phyloP scores from a whole-genome alignment of 2,113 vertebrate species.

The Dipodomys spectabilis region DNA sequence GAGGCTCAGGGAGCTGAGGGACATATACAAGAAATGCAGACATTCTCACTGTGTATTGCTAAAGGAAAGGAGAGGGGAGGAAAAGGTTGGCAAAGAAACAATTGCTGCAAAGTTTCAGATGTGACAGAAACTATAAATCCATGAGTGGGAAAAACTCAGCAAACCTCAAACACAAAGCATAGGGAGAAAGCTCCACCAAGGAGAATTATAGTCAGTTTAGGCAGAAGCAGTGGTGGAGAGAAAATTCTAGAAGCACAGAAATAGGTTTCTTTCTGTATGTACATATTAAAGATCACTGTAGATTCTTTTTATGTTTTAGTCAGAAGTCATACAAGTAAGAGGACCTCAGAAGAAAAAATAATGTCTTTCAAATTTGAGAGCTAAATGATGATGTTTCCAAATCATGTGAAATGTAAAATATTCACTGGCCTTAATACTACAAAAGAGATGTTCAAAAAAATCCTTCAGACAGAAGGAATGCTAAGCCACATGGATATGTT shows the following conservation, averaged over 20 bases:
- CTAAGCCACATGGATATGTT: neutral
- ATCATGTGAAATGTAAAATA: neutral
- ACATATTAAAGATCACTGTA: neutral
- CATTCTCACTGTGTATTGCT: neutral
- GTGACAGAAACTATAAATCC: neutral
- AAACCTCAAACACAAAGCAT: neutral
- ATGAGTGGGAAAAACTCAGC: neutral
- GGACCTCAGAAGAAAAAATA: neutral
- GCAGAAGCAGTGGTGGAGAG: neutral
- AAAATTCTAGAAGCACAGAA: neutral
- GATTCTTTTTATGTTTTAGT: neutral
- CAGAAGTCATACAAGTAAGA: neutral
- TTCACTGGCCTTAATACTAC: too few relatives aligned
- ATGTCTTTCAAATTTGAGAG: neutral
- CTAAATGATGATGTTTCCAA: neutral
- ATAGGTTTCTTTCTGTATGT: too few relatives aligned
- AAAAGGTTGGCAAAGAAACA: neutral
- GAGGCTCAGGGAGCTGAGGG: neutral
- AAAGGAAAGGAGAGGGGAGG: neutral
- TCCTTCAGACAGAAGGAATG: neutral
- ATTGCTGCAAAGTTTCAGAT: neutral
- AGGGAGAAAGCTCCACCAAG: neutral
- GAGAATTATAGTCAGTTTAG: neutral
- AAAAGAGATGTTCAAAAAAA: neutral
- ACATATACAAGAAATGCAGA: neutral